Base-by-base conservation (phyloP, 2,797 vertebrate species). In the Tadarida brasiliensis region DNA sequence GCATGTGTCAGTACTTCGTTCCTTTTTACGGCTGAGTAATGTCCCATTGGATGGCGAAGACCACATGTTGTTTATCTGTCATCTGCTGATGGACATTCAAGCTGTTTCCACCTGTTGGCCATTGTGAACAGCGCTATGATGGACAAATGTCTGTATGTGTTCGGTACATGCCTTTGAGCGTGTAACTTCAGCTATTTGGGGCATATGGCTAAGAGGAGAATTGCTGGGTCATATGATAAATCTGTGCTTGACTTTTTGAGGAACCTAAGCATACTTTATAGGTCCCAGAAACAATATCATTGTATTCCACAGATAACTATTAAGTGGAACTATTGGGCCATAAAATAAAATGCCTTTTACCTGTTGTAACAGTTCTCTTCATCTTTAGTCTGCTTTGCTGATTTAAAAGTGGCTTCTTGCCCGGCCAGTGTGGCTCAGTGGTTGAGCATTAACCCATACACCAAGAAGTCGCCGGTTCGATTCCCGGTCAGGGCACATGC, bases 1-100 rank as follows among this genome's bases (percentile, higher is more conserved):
- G 35, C 3, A 0, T 0, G 8, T 11, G 30, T 59, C 10, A 14
- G 17, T 4, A 1, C 6, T 12, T 12, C 9, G 3, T 7, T 85
- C n/a, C 35, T 71, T 26, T 39, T 5, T 1, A 2, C 11, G 85
- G 35, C 35, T 11, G 12, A 63, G 33, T 20, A 16, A 19, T 7
- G 5, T 26, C 44, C 63, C 71, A 33, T 0, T 0, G 3, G 54
- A 9, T 11, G 35, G 6, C 28, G 28, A n/a, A n/a, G 39, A 59
- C 28, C 24, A 14, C 6, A 2, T 10, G 76, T 10, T 19, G 16
- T 30, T 47, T 26, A 26, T 2, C 56, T 11, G 33, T 30, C 54
- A 22, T 39, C 54, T 20, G 5, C 26, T 14, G 17, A 5, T 7
- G 5, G 63, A 47, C 39, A 70, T 28, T 39, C 9, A 7, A 12